These are phyloP conservation scores for Acanthisitta chloris DNA, from an alignment of 2,113 vertebrate species.

Conservation along the genomic window DNA sequence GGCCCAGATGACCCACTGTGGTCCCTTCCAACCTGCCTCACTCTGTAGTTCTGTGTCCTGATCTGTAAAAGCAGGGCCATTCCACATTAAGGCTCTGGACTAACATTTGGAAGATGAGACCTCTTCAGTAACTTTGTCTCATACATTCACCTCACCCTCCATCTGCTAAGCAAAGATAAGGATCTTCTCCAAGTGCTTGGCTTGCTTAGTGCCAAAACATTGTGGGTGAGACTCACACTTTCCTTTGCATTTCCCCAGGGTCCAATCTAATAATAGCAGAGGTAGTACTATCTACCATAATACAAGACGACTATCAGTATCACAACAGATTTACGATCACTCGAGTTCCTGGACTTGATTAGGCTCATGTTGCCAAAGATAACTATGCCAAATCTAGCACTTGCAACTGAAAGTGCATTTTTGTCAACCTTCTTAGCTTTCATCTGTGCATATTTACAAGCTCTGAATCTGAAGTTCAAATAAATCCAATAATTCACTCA, in stretches of 20 bases:
- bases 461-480: slow-evolving; percentile 51
- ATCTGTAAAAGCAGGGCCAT: not conserved
- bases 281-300: not conserved
- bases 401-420: not conserved
- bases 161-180: not conserved
- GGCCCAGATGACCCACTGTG: too few relatives aligned
- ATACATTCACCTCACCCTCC: not conserved
- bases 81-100: not conserved
- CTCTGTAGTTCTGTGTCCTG: too few relatives aligned
- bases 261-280: not conserved
- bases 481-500: slow-evolving; percentile 57
- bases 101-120: not conserved
- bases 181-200: not conserved
- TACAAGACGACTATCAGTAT: not conserved
- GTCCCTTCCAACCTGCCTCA: too few relatives aligned
- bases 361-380: not conserved
- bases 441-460: slow-evolving; percentile 48
- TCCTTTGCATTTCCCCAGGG: not conserved
- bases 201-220: not conserved
- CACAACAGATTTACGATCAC: slow-evolving; percentile 20
- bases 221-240: not conserved
- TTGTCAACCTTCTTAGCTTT: slow-evolving; percentile 47
- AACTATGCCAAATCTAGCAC: not conserved
- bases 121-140: not conserved
- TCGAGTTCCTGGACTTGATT: not conserved